A percentile compares a stretch with the other conserved stretches of the same genome.
phyloP scores from a whole-genome alignment of 2,113 vertebrate species.

The Malaclemys terrapin region DNA sequence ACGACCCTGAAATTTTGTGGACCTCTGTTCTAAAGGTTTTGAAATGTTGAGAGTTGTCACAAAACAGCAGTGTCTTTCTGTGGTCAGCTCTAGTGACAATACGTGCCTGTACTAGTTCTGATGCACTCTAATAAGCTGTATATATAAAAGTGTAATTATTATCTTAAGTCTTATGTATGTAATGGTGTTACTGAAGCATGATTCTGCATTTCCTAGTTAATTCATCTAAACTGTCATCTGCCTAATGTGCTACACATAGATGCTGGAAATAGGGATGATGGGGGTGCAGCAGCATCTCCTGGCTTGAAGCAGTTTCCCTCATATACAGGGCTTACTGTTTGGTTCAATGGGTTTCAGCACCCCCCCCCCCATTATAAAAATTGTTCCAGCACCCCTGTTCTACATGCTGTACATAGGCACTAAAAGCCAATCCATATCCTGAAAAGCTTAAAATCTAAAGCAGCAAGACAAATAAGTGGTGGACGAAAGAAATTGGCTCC shows the following conservation, averaged over 20 bases:
- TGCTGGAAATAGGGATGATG: too few species aligned
- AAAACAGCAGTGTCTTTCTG: background rate
- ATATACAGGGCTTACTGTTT: too few species aligned
- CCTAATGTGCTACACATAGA: background rate
- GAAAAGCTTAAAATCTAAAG: constrained; percentile 32
- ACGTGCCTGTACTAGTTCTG: background rate
- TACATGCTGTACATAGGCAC: background rate
- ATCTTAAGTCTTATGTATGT: background rate
- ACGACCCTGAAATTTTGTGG: too few species aligned
- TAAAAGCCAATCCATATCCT: constrained; percentile 12
- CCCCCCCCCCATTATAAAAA: too few species aligned
- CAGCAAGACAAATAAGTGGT: background rate
- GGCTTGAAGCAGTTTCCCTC: too few species aligned
- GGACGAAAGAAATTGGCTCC: background rate
- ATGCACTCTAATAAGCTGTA: background rate
- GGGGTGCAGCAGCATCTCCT: too few species aligned
- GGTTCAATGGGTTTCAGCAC: too few species aligned
- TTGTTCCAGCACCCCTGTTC: too few species aligned
- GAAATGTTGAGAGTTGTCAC: background rate
- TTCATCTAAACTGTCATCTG: background rate
- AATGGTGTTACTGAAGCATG: background rate
- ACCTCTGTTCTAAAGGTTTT: background rate
- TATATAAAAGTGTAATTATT: background rate
- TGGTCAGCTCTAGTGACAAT: background rate
- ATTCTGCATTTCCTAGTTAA: background rate